phyloP scores from a whole-genome alignment of 2,113 vertebrate genomes.

The Microcebus lehilahytsara region DNA sequence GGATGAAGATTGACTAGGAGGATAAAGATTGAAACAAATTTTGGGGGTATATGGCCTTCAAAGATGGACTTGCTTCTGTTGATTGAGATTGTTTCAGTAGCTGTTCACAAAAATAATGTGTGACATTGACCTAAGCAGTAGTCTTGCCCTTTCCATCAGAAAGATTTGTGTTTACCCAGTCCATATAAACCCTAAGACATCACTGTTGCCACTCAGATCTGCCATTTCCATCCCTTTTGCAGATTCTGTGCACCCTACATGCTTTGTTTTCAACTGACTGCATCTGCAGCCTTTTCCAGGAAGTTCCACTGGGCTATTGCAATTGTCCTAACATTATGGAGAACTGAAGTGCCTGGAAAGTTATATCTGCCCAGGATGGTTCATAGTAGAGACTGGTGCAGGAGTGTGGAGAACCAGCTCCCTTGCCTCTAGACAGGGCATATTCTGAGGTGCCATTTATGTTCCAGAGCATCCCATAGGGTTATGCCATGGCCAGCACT shows the following conservation, averaged over 20 bases:
- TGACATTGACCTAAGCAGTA: background rate
- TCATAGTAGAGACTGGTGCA: background rate
- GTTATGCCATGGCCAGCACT: background rate
- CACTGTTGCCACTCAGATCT: background rate
- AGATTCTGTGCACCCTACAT: background rate
- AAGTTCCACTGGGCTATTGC: background rate
- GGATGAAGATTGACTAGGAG: background rate
- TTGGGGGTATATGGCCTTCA: background rate
- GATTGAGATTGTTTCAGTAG: background rate
- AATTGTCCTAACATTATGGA: background rate
- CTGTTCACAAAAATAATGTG: background rate
- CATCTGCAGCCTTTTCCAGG: background rate
- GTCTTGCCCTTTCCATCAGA: background rate
- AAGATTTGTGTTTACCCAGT: background rate
- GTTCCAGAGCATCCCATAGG: background rate
- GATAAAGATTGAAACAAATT: slow-evolving; percentile 29
- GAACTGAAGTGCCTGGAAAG: background rate
- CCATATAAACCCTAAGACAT: background rate
- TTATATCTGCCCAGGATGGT: background rate
- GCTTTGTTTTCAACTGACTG: background rate
- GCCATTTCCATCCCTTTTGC: background rate
- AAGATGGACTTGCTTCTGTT: background rate
- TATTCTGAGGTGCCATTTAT: background rate
- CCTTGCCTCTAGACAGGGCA: background rate
- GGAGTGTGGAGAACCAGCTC: background rate